Conservation (phyloP, 1,140 invertebrate genomes). For the Cherax quadricarinatus region DNA sequence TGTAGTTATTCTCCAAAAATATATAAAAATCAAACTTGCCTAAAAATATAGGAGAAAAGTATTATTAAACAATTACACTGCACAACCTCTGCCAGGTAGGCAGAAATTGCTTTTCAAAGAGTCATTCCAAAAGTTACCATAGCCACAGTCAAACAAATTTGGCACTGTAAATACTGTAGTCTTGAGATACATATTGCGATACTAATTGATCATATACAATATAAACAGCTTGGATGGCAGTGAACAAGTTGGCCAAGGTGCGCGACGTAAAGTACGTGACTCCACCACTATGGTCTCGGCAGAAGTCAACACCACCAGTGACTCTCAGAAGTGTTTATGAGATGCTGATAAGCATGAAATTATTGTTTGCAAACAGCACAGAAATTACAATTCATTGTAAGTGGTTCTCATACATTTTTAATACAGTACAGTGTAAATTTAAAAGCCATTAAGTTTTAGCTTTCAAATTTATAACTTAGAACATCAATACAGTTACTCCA, state of each 20-base stretch:
- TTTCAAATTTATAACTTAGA: neutral
- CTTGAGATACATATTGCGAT: neutral
- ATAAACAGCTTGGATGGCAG: conserved; percentile 19
- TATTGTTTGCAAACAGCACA: neutral
- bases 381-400: neutral
- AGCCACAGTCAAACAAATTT: no score
- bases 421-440: neutral
- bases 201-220: neutral
- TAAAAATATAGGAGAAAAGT: no score
- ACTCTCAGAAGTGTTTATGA: conserved; percentile 56
- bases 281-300: conserved; percentile 30
- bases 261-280: conserved; percentile 39
- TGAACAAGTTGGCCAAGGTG: conserved; percentile 47
- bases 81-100: no score
- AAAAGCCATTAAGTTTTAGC: no score
- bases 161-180: no score
- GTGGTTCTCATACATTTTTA: neutral
- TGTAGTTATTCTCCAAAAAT: no score
- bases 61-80: no score
- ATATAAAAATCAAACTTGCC: no score
- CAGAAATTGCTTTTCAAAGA: no score
- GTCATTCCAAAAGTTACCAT: no score
- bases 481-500: neutral
- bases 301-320: neutral
- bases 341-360: neutral